phyloP scores from a whole-genome alignment of 1,140 invertebrate genomes.

The Spodoptera litura region DNA sequence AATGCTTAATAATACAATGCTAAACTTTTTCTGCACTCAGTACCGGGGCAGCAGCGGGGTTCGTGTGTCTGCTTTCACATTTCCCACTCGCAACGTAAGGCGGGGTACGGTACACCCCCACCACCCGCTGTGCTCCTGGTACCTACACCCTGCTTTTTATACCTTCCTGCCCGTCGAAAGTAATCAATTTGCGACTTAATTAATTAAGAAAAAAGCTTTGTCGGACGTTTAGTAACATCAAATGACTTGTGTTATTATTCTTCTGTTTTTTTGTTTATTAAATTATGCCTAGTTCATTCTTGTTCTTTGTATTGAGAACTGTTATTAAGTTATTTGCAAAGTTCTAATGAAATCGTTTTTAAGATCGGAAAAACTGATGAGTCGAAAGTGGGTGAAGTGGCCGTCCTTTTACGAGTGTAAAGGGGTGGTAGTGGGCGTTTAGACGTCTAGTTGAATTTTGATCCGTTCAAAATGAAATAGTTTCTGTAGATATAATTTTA shows the following conservation, averaged over 20 bases:
- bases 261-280: conserved; percentile 36
- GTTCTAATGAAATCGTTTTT: conserved; percentile 19
- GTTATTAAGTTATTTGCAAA: conserved; percentile 12
- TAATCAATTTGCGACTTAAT: conserved; percentile 85
- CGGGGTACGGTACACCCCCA: conserved; percentile 71
- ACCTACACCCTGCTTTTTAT: conserved; percentile 81
- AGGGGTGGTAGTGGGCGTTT: background rate
- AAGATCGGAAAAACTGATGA: conserved; percentile 23
- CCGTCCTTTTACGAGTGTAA: background rate
- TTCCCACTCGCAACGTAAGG: conserved; percentile 82
- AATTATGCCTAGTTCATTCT: conserved; percentile 25
- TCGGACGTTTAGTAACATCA: conserved; percentile 50
- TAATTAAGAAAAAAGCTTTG: conserved; percentile 81
- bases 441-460: background rate
- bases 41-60: conserved; percentile 81
- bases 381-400: conserved; percentile 5
- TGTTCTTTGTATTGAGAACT: conserved; percentile 1
- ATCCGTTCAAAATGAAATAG: background rate
- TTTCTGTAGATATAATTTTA: background rate
- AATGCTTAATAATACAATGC: background rate
- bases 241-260: conserved; percentile 44
- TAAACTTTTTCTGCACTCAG: conserved; percentile 63
- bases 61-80: conserved; percentile 86
- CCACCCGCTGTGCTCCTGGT: conserved; percentile 78
- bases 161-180: conserved; percentile 82